Conservation (phyloP, 2,797 vertebrate species). For the Ibycter americanus region DNA sequence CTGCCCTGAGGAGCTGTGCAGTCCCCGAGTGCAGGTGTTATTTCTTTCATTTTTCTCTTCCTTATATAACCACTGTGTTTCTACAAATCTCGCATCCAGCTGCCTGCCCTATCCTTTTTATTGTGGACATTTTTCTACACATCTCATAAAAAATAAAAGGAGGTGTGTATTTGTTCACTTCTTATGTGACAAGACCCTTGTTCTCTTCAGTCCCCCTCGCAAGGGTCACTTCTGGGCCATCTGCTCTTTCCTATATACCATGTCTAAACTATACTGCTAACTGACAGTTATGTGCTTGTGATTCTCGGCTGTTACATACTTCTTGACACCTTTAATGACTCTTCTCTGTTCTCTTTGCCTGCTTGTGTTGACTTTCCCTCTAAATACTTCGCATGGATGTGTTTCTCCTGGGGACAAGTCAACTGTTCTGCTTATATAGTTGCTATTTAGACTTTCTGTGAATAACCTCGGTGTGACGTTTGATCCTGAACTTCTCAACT, state of each 20-base stretch:
- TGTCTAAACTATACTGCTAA: not conserved
- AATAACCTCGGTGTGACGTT: not conserved
- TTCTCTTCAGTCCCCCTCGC: not conserved
- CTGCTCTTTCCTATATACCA: not conserved
- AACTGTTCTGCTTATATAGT: not conserved
- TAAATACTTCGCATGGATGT: not conserved
- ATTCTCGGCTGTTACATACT: constrained; percentile 3
- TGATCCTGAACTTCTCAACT: not conserved
- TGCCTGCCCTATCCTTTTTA: not conserved
- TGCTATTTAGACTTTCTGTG: not conserved
- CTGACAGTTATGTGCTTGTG: not conserved
- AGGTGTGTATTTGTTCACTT: not conserved
- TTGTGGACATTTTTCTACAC: not conserved
- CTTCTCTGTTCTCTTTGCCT: not conserved
- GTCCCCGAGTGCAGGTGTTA: not conserved
- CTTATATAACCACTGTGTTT: not conserved
- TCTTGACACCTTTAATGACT: constrained; percentile 60
- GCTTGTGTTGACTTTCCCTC: not conserved
- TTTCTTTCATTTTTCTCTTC: not conserved
- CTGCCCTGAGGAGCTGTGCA: not conserved
- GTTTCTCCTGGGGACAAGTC: constrained; percentile 50
- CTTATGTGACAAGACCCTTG: not conserved
- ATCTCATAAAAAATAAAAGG: not conserved
- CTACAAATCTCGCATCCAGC: not conserved
- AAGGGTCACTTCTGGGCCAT: constrained; percentile 44